Conservation (phyloP, 2,113 vertebrate genomes). For the Indicator indicator region DNA sequence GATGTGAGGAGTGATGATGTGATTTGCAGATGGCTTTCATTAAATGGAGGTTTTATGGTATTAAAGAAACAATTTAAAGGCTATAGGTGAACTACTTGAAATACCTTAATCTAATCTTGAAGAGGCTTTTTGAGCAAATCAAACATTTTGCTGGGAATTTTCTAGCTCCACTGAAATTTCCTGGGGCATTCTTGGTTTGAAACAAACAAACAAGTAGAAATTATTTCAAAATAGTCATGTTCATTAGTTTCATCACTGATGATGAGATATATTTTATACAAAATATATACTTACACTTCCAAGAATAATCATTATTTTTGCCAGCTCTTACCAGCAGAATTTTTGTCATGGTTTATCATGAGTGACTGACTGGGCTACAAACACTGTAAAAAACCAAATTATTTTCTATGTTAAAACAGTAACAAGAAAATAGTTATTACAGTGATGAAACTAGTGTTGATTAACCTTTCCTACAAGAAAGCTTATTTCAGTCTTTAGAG, state of each 20-base stretch:
- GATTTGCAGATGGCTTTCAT: constrained; percentile 48
- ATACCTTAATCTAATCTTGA: constrained; percentile 48
- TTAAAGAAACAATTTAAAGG: background rate
- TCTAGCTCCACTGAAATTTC: constrained; percentile 26
- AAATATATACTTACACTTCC: background rate
- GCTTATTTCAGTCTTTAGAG: background rate
- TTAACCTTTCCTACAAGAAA: background rate
- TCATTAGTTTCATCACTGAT: background rate
- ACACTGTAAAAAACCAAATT: background rate
- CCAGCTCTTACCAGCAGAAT: background rate
- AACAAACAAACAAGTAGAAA: background rate
- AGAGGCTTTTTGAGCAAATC: constrained; percentile 37
- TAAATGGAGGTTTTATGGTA: constrained; percentile 46
- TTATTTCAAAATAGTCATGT: background rate
- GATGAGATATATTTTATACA: background rate
- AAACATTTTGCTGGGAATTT: constrained; percentile 37
- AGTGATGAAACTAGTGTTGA: background rate
- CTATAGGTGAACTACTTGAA: constrained; percentile 17
- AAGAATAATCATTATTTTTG: background rate
- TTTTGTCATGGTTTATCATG: background rate
- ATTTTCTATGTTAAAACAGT: background rate
- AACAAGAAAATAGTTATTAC: background rate
- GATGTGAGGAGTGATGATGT: background rate
- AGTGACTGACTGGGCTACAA: background rate
- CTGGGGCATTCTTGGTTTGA: background rate